These are phyloP conservation scores for Perognathus longimembris DNA, from an alignment of 2,113 vertebrate genomes.

Conservation along the genomic window DNA sequence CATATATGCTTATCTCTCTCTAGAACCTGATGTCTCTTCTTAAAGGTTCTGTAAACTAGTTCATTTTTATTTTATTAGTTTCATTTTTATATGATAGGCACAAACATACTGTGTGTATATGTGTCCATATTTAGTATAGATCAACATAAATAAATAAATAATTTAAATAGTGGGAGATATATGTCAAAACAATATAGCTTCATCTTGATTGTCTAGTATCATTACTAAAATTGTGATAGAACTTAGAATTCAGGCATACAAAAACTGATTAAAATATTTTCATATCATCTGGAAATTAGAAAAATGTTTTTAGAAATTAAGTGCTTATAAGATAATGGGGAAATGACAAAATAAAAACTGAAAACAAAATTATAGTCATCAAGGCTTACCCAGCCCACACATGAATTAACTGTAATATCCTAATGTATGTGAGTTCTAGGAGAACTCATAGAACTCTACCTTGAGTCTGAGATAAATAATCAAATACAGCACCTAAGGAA, in stretches of 20 bases:
- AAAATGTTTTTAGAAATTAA: constrained; percentile 3
- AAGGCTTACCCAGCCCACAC: background rate
- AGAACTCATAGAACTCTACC: background rate
- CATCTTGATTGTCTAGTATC: background rate
- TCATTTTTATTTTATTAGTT: background rate
- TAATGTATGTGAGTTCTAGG: background rate
- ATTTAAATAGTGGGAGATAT: background rate
- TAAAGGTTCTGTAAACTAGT: background rate
- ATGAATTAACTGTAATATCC: background rate
- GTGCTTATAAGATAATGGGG: background rate
- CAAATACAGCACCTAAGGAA: background rate
- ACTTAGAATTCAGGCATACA: background rate
- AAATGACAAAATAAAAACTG: background rate
- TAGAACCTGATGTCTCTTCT: too few relatives aligned
- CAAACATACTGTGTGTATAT: background rate
- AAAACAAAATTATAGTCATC: background rate
- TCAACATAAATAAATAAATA: background rate
- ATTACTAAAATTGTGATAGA: background rate
- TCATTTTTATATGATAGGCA: background rate
- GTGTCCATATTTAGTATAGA: background rate
- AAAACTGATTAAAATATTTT: background rate
- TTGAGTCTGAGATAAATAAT: background rate
- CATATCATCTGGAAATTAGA: background rate
- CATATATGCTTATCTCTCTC: too few relatives aligned
- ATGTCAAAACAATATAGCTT: constrained; percentile 33